These are phyloP conservation scores for Coregonus ussuriensis DNA, from an alignment of 2,797 vertebrate species.

Conservation along the genomic window DNA sequence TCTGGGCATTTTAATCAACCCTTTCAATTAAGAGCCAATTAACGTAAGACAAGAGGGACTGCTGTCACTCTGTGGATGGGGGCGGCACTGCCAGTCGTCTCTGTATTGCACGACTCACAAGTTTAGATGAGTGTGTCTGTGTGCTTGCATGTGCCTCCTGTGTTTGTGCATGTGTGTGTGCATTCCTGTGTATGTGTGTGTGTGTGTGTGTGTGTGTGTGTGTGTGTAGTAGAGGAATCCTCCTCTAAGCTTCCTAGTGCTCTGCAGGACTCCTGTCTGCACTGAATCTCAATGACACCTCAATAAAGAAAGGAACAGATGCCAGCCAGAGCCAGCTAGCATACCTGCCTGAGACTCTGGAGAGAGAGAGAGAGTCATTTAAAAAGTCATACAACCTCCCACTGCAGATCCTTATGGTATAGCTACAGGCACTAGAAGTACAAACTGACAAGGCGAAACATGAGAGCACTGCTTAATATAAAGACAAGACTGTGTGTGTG, in stretches of 20 bases:
- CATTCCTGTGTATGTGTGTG: conserved; percentile 9
- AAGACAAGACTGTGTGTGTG: not conserved
- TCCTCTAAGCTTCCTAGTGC: no score
- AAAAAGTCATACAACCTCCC: not conserved
- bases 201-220: not conserved
- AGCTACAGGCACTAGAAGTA: conserved; percentile 37
- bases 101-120: not conserved
- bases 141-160: not conserved
- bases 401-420: conserved; percentile 18
- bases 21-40: conserved; percentile 52
- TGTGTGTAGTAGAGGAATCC: no score
- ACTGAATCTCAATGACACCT: conserved; percentile 72
- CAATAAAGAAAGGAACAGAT: conserved; percentile 71
- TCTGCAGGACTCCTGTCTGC: conserved; percentile 29
- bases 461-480: conserved; percentile 25
- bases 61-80: conserved; percentile 6
- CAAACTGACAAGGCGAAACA: conserved; percentile 31
- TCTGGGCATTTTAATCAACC: conserved; percentile 34
- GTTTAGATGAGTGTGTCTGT: not conserved
- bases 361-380: conserved; percentile 3
- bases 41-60: conserved; percentile 35
- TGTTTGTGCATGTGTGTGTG: not conserved
- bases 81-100: conserved; percentile 5
- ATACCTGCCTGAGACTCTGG: conserved; percentile 51
- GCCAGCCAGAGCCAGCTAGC: conserved; percentile 51